Evolutionary conservation across 2,888 invertebrate genomes (phyloP).

Genomic region (Tetanocera ferruginea): DNA sequence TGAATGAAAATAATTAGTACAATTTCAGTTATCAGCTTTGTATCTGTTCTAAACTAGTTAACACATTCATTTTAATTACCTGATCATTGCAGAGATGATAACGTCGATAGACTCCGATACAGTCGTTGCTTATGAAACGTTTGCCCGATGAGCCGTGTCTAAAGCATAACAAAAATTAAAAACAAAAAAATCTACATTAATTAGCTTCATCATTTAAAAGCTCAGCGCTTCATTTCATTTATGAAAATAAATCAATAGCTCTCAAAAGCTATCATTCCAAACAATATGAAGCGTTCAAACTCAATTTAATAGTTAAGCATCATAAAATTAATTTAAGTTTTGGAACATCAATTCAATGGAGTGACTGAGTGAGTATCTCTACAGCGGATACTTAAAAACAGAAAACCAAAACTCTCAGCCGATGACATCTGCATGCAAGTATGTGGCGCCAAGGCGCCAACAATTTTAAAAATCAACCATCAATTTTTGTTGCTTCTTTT

Average conservation of each 20-base stretch:
- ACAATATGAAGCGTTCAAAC: slow-evolving; percentile 5
- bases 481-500: neutral
- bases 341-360: neutral
- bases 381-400: neutral
- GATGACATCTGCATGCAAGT: slow-evolving; percentile 36
- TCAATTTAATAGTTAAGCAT: slow-evolving; percentile 33
- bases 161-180: slow-evolving; percentile 41
- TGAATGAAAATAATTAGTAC: slow-evolving; percentile 2
- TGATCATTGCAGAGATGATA: slow-evolving; percentile 87
- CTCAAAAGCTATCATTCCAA: neutral
- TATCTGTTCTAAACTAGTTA: neutral
- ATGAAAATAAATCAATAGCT: neutral
- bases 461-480: neutral
- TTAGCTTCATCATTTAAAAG: slow-evolving; percentile 18
- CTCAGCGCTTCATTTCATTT: neutral
- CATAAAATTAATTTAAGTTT: slow-evolving; percentile 4
- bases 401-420: neutral
- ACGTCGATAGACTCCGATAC: slow-evolving; percentile 83
- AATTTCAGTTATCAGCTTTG: neutral
- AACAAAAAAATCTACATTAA: slow-evolving; percentile 10
- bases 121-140: slow-evolving; percentile 71
- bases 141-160: slow-evolving; percentile 60
- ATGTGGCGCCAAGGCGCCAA: slow-evolving; percentile 28
- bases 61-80: slow-evolving; percentile 70
- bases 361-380: neutral